Percentiles rank a stretch among this genome's conserved stretches.
Evolutionary conservation across 2,113 vertebrate species (phyloP).

Genomic region (Chloropsis hardwickii): DNA sequence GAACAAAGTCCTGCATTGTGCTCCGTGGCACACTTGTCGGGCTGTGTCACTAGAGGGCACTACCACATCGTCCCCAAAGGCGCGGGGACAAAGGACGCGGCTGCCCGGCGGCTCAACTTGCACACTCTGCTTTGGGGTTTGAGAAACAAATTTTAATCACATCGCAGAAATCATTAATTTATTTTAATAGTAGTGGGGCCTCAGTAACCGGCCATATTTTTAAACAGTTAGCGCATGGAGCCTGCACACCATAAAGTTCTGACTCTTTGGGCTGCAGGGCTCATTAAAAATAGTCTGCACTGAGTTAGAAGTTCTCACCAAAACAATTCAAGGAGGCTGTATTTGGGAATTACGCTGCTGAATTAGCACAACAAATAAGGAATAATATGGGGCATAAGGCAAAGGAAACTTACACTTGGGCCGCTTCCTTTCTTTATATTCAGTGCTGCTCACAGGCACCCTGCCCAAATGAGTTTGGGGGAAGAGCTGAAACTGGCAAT

Average conservation of each 20-base stretch:
- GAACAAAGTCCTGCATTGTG: not conserved
- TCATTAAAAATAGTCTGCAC: constrained; percentile 24
- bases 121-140: not conserved
- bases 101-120: constrained; percentile 50
- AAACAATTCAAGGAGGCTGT: constrained; percentile 22
- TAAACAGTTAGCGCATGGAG: not conserved
- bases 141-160: constrained; percentile 37
- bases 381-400: constrained; percentile 13
- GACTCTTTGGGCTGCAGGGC: not conserved
- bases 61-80: constrained; percentile 84
- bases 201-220: not conserved
- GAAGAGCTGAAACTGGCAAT: constrained; percentile 4
- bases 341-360: constrained; percentile 38
- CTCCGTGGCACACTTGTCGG: not conserved
- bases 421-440: constrained; percentile 26
- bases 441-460: not conserved
- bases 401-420: constrained; percentile 30
- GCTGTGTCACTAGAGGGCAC: constrained; percentile 92
- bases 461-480: constrained; percentile 26
- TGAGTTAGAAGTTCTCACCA: constrained; percentile 52
- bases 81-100: constrained; percentile 69
- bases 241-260: not conserved
- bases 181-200: not conserved
- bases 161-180: not conserved
- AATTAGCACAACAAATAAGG: constrained; percentile 55